Evolutionary conservation across 1,140 invertebrate genomes (phyloP).

Genomic region (Eriosoma lanigerum): DNA sequence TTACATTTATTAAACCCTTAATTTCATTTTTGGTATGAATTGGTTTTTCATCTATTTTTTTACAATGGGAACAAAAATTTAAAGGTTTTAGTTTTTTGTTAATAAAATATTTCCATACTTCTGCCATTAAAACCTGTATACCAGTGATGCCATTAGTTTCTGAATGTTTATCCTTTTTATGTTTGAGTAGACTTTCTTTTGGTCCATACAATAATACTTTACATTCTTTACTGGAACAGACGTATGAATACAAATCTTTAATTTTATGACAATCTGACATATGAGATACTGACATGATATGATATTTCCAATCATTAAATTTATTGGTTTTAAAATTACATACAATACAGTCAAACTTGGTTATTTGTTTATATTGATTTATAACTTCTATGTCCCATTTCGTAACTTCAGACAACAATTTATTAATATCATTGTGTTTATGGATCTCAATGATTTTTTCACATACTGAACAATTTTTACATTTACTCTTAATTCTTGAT

Average conservation of each 20-base stretch:
- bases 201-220: constrained; percentile 2
- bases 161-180: neutral
- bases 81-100: neutral
- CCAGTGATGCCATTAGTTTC: too few relatives aligned
- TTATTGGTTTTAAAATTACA: constrained; percentile 2
- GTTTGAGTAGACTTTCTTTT: neutral
- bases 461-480: neutral
- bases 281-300: constrained; percentile 32
- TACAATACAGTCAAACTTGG: neutral
- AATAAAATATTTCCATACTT: neutral
- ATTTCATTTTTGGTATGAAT: neutral
- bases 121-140: neutral
- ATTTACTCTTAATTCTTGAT: neutral
- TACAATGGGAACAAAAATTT: constrained; percentile 17
- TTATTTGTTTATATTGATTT: neutral
- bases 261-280: neutral
- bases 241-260: neutral
- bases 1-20: neutral
- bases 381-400: neutral
- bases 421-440: neutral
- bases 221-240: neutral
- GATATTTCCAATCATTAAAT: constrained; percentile 20
- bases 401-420: neutral
- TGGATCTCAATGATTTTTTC: neutral
- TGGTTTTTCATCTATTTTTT: neutral